A percentile compares a stretch with the other conserved stretches of the same genome.
Conservation (phyloP, 1,140 invertebrate species). For the Megalopta genalis region DNA sequence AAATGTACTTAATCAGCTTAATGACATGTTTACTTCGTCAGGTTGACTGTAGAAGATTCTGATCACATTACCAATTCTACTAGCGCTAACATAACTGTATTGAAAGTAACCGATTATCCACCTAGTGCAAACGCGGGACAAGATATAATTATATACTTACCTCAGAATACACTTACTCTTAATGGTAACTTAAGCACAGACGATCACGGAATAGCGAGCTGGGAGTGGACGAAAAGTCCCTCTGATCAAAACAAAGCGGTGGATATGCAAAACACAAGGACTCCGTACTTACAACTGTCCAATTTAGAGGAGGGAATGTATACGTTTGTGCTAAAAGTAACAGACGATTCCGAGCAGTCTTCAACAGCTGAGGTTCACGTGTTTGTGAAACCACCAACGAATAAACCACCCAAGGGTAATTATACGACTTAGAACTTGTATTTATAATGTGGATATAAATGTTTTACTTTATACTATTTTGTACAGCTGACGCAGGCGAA, state of each 20-base stretch:
- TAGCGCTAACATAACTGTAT: constrained; percentile 92
- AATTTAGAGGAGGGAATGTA: constrained; percentile 96
- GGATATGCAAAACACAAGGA: constrained; percentile 96
- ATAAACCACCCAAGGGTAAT: constrained; percentile 89
- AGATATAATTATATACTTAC: constrained; percentile 93
- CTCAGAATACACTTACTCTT: constrained; percentile 92
- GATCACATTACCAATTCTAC: constrained; percentile 93
- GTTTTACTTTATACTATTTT: constrained; percentile 41
- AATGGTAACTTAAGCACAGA: constrained; percentile 95
- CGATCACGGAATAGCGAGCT: constrained; percentile 94
- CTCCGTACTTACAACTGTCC: constrained; percentile 91
- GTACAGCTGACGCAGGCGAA: constrained; percentile 82
- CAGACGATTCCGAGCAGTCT: constrained; percentile 92
- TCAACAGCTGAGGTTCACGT: constrained; percentile 94
- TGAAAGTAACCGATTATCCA: constrained; percentile 96
- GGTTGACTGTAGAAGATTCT: constrained; percentile 94
- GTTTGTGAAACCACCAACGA: constrained; percentile 94
- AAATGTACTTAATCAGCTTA: constrained; percentile 2
- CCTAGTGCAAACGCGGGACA: constrained; percentile 96
- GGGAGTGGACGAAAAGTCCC: constrained; percentile 96
- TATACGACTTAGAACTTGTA: neutral
- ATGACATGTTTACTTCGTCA: constrained; percentile 64
- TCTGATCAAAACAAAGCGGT: constrained; percentile 93
- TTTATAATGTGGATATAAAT: neutral
- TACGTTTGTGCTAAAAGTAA: constrained; percentile 95